phyloP scores from a whole-genome alignment of 2,113 vertebrate genomes.

The Gobiocypris rarus region DNA sequence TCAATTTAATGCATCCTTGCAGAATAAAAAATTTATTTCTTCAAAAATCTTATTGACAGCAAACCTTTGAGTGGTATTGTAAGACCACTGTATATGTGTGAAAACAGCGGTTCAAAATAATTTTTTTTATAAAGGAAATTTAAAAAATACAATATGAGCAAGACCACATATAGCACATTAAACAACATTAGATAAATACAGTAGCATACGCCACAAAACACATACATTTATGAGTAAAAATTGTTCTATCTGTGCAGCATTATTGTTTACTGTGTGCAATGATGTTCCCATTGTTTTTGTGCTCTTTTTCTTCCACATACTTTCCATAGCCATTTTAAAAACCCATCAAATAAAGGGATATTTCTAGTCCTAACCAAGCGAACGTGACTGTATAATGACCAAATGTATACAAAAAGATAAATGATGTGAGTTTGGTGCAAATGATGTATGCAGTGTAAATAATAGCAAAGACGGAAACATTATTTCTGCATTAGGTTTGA shows the following conservation, averaged over 20 bases:
- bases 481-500: constrained; percentile 1
- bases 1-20: neutral
- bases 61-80: too few relatives aligned
- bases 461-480: neutral
- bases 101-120: neutral
- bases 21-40: neutral
- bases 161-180: neutral
- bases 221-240: neutral
- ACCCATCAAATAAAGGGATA: neutral
- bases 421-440: neutral
- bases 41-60: neutral
- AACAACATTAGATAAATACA: neutral
- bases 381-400: constrained; percentile 15
- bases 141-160: neutral
- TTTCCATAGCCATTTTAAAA: neutral
- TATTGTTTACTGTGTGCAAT: neutral
- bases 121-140: neutral
- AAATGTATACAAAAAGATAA: neutral
- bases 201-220: neutral
- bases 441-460: neutral
- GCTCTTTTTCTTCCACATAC: neutral
- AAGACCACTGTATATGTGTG: neutral
- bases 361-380: neutral
- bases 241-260: neutral
- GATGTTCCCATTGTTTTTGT: neutral